A percentile compares a stretch with the other conserved stretches of the same genome.
Evolutionary conservation across 37 sponge, comb jelly and placozoan species (phyloP).

Genomic region (Halichondria panicea): DNA sequence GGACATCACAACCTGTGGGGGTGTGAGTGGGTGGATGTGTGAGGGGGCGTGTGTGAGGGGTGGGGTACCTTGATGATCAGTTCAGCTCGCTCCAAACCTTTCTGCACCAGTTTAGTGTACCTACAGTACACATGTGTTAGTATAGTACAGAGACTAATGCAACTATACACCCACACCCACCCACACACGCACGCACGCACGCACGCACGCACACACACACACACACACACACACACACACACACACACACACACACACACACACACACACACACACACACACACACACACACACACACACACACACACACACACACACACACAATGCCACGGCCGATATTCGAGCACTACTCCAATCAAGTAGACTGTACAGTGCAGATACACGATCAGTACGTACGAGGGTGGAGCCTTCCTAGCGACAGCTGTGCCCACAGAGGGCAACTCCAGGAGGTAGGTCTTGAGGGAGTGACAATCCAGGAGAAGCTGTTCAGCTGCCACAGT

Average conservation of each 20-base stretch:
- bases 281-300: no score
- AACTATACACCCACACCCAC: no score
- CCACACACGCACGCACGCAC: no score
- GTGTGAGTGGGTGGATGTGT: constrained; percentile 11
- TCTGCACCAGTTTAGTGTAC: constrained; percentile 85
- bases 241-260: no score
- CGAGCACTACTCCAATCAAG: no score
- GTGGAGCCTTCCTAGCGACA: constrained; percentile 84
- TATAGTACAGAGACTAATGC: no score
- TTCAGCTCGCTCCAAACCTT: constrained; percentile 95
- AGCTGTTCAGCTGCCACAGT: constrained; percentile 99
- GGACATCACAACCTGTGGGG: constrained; percentile 85
- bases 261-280: no score
- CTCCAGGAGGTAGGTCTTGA: constrained; percentile 87
- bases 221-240: no score
- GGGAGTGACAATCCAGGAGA: constrained; percentile 90
- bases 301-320: no score
- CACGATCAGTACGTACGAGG: constrained; percentile 77
- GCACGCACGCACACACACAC: no score
- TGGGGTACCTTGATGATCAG: constrained; percentile 85
- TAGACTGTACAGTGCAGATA: no score
- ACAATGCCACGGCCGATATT: no score
- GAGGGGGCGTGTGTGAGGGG: not conserved
- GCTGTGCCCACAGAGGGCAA: constrained; percentile 84
- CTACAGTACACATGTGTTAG: constrained; percentile 51